A percentile compares a stretch with the other conserved stretches of the same genome.
These are phyloP conservation scores for Clostera curtula DNA, from an alignment of 2,888 invertebrate genomes.

Conservation along the genomic window DNA sequence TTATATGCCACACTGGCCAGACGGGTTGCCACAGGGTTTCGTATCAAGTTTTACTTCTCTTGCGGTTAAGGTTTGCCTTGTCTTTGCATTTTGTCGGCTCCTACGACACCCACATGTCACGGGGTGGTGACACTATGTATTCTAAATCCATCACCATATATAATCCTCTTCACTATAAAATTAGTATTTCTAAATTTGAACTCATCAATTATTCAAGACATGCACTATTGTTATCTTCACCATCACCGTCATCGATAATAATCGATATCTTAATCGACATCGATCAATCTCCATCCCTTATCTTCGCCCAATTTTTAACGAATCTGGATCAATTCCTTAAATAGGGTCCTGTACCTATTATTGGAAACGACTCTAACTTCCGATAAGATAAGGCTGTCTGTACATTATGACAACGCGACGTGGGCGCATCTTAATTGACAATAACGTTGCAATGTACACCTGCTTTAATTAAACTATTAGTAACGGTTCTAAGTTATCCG, in stretches of 20 bases:
- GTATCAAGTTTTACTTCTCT: no score
- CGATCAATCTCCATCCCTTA: slow-evolving; percentile 39
- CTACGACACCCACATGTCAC: no score
- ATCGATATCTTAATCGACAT: slow-evolving; percentile 26
- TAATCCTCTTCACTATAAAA: no score
- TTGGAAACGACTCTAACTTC: slow-evolving; percentile 34
- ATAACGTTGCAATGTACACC: slow-evolving; percentile 21
- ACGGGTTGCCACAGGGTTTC: no score
- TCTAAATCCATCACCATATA: no score
- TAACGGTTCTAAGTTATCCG: slow-evolving; percentile 28
- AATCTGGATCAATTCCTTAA: slow-evolving; percentile 35
- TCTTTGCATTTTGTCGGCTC: no score
- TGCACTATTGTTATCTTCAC: not conserved
- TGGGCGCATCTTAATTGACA: slow-evolving; percentile 35
- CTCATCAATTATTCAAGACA: no score
- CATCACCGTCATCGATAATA: slow-evolving; percentile 24
- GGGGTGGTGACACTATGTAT: no score
- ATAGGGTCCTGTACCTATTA: slow-evolving; percentile 37
- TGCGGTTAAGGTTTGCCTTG: no score
- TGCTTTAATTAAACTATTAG: slow-evolving; percentile 32
- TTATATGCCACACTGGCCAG: no score
- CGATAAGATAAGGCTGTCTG: slow-evolving; percentile 44
- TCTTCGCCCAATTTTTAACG: slow-evolving; percentile 39
- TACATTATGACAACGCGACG: slow-evolving; percentile 27
- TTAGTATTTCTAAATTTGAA: no score